Evolutionary conservation across 53 echinoderm and acorn worm genomes (phyloP).

Genomic region (Crossaster papposus): DNA sequence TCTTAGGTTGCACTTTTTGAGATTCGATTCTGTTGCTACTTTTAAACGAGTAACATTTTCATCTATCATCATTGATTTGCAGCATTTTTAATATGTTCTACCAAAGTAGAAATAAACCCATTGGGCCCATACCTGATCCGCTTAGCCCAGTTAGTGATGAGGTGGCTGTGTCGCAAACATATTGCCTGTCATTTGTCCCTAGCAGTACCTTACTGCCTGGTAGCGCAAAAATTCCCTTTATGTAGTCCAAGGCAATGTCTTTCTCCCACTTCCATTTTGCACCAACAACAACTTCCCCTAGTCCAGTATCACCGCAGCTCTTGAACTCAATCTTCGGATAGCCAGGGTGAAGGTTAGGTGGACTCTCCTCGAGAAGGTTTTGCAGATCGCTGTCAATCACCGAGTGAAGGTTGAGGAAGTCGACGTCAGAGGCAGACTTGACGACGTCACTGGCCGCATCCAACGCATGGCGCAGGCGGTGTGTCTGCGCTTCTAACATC

Average conservation of each 20-base stretch:
- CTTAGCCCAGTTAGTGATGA: too few species aligned
- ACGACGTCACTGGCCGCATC: slow-evolving; percentile 11
- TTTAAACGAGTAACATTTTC: too few species aligned
- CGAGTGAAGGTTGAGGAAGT: slow-evolving; percentile 5
- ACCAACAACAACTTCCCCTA: background rate
- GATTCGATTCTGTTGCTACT: too few species aligned
- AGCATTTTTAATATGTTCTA: too few species aligned
- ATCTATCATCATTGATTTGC: too few species aligned
- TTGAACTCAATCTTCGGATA: slow-evolving; percentile 36
- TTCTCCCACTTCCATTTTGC: background rate
- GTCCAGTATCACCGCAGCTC: background rate
- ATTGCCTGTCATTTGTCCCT: too few species aligned
- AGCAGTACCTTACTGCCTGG: too few species aligned
- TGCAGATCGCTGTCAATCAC: slow-evolving; percentile 17
- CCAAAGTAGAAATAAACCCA: too few species aligned
- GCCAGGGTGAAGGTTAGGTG: background rate
- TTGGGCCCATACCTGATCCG: too few species aligned
- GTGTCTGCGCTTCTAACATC: background rate
- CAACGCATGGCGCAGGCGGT: background rate
- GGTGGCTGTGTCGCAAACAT: too few species aligned
- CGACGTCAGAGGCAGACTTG: slow-evolving; percentile 22
- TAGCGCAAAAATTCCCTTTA: background rate
- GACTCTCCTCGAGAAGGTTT: background rate
- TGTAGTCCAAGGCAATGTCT: background rate
- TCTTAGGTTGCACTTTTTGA: too few species aligned